A percentile compares a stretch with the other conserved stretches of the same genome.
Conservation (phyloP, 2,888 invertebrate species). For the Taenaris catops region DNA sequence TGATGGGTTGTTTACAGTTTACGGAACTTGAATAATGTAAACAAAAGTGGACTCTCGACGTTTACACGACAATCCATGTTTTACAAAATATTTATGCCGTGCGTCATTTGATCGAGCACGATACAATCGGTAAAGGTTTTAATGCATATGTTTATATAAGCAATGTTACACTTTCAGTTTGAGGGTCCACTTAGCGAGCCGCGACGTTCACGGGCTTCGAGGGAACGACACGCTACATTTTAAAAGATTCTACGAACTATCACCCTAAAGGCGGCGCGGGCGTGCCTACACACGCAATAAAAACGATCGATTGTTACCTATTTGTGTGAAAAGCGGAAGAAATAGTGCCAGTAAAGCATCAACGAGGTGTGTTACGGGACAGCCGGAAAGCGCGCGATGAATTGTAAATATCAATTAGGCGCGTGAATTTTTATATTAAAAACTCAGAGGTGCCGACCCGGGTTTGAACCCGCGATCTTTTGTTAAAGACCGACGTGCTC, state of each 20-base stretch:
- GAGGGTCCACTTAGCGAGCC: conserved; percentile 55
- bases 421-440: no score
- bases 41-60: conserved; percentile 47
- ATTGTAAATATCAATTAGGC: no score
- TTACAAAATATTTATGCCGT: conserved; percentile 29
- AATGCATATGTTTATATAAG: conserved; percentile 10
- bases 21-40: conserved; percentile 55
- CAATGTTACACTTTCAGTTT: conserved; percentile 36
- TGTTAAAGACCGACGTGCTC: no score
- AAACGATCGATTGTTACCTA: conserved; percentile 78
- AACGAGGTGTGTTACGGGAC: no score
- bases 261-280: conserved; percentile 38
- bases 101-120: conserved; percentile 27
- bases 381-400: no score
- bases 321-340: conserved; percentile 78
- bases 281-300: conserved; percentile 70
- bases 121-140: conserved; percentile 13
- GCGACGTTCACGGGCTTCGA: conserved; percentile 42
- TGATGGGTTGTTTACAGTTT: conserved; percentile 63
- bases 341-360: conserved; percentile 44
- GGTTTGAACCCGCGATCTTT: no score
- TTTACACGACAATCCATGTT: conserved; percentile 49
- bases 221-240: conserved; percentile 50
- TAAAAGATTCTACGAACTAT: conserved; percentile 68
- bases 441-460: no score